A percentile compares a stretch with the other conserved stretches of the same genome.
phyloP scores from a whole-genome alignment of 2,113 vertebrate species.

The Corynorhinus townsendii region DNA sequence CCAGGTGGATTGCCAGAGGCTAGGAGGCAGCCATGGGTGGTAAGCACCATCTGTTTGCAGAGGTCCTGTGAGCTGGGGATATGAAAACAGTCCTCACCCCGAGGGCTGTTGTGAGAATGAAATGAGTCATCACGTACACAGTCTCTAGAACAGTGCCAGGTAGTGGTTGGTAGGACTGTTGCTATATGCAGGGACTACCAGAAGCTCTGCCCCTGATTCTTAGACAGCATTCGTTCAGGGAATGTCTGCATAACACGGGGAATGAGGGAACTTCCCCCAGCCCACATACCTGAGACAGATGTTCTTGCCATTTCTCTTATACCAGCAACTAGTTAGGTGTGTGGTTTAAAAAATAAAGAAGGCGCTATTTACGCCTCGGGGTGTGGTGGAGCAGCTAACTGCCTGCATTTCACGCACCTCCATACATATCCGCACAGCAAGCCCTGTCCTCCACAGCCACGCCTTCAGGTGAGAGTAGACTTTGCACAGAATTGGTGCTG shows the following conservation, averaged over 20 bases:
- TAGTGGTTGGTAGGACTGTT: accelerated
- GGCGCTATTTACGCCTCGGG: neutral
- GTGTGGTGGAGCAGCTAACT: too few species aligned
- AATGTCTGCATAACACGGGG: neutral
- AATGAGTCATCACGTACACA: accelerated
- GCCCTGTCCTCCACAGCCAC: neutral
- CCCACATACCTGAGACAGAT: neutral
- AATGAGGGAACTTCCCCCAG: neutral
- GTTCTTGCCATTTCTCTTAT: neutral
- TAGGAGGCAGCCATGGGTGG: neutral
- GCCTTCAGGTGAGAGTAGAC: neutral
- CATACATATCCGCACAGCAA: accelerated
- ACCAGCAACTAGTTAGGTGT: neutral
- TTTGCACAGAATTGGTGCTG: neutral
- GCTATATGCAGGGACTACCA: neutral
- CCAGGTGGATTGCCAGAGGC: neutral
- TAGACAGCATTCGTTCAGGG: neutral
- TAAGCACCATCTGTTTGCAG: neutral
- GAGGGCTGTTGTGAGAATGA: too few species aligned
- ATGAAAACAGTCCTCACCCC: neutral
- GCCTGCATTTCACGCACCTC: accelerated
- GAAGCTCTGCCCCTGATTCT: neutral
- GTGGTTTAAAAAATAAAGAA: neutral
- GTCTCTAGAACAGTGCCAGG: neutral
- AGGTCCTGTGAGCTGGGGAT: neutral